These are phyloP conservation scores for Cardiocondyla obscurior DNA, from an alignment of 1,140 invertebrate genomes.

Conservation along the genomic window DNA sequence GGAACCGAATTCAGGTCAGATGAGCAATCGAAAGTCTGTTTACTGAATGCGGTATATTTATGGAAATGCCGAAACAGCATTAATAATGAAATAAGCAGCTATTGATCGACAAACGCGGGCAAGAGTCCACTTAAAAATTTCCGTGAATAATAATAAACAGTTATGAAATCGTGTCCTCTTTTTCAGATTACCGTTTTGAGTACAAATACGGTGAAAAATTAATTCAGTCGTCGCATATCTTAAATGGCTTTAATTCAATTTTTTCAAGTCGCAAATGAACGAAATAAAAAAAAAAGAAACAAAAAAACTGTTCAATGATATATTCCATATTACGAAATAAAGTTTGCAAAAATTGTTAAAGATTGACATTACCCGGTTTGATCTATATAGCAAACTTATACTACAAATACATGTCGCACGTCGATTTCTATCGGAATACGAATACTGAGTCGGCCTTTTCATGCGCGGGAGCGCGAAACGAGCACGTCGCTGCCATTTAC, in stretches of 20 bases:
- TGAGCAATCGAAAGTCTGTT: constrained; percentile 46
- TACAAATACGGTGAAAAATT: constrained; percentile 4
- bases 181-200: not conserved
- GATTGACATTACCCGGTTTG: not conserved
- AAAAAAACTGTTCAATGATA: not conserved
- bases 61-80: constrained; percentile 50
- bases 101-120: not conserved
- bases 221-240: too few relatives aligned
- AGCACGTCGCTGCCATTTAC: constrained; percentile 51
- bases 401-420: constrained; percentile 30
- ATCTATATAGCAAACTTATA: constrained; percentile 7
- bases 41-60: constrained; percentile 33
- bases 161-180: not conserved
- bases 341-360: not conserved
- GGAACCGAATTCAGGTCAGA: constrained; percentile 36
- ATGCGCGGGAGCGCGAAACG: constrained; percentile 17
- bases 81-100: constrained; percentile 48
- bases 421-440: constrained; percentile 36
- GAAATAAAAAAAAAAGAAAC: not conserved
- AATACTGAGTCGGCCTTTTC: constrained; percentile 42
- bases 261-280: too few relatives aligned
- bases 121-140: not conserved
- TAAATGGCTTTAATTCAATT: not conserved
- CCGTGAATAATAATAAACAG: not conserved
- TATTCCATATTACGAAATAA: not conserved